These are phyloP conservation scores for Rhabdomys pumilio DNA, from an alignment of 2,797 vertebrate species.

Conservation along the genomic window DNA sequence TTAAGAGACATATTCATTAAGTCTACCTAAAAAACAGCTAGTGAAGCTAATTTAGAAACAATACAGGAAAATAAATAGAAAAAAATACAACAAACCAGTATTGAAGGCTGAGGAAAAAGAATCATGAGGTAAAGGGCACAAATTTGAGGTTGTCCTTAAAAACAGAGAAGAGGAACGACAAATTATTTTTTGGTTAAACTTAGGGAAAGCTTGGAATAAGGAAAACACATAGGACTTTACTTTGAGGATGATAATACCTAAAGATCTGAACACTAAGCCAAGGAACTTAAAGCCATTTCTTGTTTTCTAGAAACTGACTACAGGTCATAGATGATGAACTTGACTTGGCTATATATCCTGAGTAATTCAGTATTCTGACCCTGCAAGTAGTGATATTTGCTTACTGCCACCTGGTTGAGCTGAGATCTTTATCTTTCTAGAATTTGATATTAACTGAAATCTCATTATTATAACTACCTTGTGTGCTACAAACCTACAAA, in stretches of 20 bases:
- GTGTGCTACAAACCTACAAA: background rate
- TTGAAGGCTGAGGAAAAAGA: background rate
- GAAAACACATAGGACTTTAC: background rate
- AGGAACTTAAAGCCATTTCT: background rate
- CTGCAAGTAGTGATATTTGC: background rate
- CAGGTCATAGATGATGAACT: background rate
- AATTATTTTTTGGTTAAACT: background rate
- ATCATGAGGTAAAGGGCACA: background rate
- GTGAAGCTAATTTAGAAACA: background rate
- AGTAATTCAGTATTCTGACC: background rate
- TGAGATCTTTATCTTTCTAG: background rate
- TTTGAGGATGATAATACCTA: background rate
- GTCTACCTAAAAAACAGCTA: background rate
- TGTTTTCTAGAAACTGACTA: constrained; percentile 20
- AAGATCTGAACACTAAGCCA: background rate
- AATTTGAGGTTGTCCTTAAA: background rate
- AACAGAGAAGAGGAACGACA: background rate
- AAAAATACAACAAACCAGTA: background rate
- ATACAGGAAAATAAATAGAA: constrained; percentile 42
- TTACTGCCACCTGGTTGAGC: background rate
- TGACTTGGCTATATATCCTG: background rate
- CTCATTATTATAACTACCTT: background rate
- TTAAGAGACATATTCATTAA: background rate
- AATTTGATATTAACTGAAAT: constrained; percentile 49
- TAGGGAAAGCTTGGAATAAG: background rate